Conservation (phyloP, 2,888 invertebrate species). For the Standfussiana lucernea region DNA sequence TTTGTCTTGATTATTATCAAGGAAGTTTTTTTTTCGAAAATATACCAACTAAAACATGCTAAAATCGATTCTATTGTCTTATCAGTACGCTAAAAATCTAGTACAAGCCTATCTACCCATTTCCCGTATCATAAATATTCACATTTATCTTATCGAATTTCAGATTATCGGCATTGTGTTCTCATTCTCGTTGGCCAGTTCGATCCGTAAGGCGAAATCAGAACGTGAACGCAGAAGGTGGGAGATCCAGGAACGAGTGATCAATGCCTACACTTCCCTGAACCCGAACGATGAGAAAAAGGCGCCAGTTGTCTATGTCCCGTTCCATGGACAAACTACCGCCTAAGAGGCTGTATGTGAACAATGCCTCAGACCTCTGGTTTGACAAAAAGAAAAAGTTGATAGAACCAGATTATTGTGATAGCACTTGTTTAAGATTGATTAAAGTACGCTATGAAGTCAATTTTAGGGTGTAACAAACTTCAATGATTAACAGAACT, state of each 20-base stretch:
- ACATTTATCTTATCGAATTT: conserved; percentile 72
- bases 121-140: conserved; percentile 35
- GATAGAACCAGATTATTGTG: conserved; percentile 32
- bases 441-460: conserved; percentile 18
- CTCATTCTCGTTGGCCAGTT: conserved; percentile 96
- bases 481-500: conserved; percentile 30
- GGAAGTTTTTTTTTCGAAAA: neutral
- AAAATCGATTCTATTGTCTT: conserved; percentile 1
- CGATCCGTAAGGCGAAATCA: conserved; percentile 94
- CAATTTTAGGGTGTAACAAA: conserved; percentile 41
- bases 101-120: neutral
- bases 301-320: conserved; percentile 86
- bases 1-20: neutral
- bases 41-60: neutral
- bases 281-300: conserved; percentile 83
- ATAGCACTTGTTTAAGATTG: conserved; percentile 30
- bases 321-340: conserved; percentile 86
- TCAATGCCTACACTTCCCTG: conserved; percentile 88
- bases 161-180: conserved; percentile 96
- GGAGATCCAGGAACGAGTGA: conserved; percentile 92
- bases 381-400: conserved; percentile 28
- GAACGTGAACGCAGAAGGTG: conserved; percentile 93
- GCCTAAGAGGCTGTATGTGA: conserved; percentile 72
- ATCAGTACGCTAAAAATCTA: conserved; percentile 10
- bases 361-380: conserved; percentile 42